Evolutionary conservation across 2,113 vertebrate species (phyloP).

Genomic region (Pluvianellus socialis): DNA sequence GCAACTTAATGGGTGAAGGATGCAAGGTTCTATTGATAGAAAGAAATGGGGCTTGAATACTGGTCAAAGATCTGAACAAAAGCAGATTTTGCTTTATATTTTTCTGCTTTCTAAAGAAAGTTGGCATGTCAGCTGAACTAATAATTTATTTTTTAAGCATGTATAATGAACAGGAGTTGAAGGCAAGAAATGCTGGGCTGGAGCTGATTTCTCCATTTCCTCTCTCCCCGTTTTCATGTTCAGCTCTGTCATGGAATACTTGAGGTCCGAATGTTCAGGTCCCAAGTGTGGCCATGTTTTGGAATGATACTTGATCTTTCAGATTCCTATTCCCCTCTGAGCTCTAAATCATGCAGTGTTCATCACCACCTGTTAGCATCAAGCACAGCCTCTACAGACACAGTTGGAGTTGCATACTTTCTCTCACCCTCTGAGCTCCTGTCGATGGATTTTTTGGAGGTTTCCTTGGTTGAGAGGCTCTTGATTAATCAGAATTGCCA

Average conservation of each 20-base stretch:
- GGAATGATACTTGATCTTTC: constrained; percentile 54
- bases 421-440: constrained; percentile 4
- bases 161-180: background rate
- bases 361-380: constrained; percentile 21
- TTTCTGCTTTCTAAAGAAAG: background rate
- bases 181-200: background rate
- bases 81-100: background rate
- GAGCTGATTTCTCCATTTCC: background rate
- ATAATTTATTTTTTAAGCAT: background rate
- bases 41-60: background rate
- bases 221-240: background rate
- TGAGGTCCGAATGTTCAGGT: background rate
- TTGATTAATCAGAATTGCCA: constrained; percentile 24
- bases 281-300: constrained; percentile 20
- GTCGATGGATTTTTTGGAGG: background rate
- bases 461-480: constrained; percentile 12
- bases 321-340: background rate
- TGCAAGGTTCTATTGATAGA: background rate
- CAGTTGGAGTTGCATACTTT: constrained; percentile 45
- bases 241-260: background rate
- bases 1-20: background rate
- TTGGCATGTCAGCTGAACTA: background rate
- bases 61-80: background rate
- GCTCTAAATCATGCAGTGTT: background rate
- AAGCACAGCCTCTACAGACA: constrained; percentile 30